Evolutionary conservation across 2,113 vertebrate species (phyloP).

Genomic region (Ceratotherium simum): DNA sequence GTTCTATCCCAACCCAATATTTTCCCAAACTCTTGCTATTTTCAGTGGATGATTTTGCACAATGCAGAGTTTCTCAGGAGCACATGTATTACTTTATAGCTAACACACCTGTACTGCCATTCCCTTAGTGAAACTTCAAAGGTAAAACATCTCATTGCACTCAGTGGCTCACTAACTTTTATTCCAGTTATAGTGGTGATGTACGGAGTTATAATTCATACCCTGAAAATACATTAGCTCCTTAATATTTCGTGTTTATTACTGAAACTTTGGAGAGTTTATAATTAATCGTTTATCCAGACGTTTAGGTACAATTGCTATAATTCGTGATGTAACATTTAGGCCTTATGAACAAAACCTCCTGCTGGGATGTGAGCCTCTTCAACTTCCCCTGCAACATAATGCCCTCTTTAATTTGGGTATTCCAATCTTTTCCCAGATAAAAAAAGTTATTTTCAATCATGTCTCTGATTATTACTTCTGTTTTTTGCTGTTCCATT

Average conservation of each 20-base stretch:
- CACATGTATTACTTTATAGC: fast-evolving
- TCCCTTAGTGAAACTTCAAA: not conserved
- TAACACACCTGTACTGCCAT: fast-evolving
- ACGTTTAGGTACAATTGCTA: not conserved
- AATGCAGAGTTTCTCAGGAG: fast-evolving
- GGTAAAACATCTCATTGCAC: not conserved
- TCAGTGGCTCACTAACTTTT: not conserved
- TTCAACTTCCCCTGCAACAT: too few relatives aligned
- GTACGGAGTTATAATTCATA: not conserved
- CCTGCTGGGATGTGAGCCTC: not conserved
- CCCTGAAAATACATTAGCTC: not conserved
- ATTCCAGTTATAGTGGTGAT: not conserved
- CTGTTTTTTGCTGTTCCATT: not conserved
- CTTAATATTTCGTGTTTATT: not conserved
- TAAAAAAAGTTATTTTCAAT: not conserved
- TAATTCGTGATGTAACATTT: too few relatives aligned
- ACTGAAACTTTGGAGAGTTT: not conserved
- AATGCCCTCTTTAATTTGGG: not conserved
- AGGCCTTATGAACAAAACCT: not conserved
- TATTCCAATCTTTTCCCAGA: not conserved
- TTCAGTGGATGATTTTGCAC: not conserved
- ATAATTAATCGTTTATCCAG: not conserved
- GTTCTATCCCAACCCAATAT: not conserved
- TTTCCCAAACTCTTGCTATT: not conserved
- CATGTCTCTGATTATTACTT: not conserved